Evolutionary conservation across 1,140 invertebrate species (phyloP).

Genomic region (Temnothorax nylanderi): DNA sequence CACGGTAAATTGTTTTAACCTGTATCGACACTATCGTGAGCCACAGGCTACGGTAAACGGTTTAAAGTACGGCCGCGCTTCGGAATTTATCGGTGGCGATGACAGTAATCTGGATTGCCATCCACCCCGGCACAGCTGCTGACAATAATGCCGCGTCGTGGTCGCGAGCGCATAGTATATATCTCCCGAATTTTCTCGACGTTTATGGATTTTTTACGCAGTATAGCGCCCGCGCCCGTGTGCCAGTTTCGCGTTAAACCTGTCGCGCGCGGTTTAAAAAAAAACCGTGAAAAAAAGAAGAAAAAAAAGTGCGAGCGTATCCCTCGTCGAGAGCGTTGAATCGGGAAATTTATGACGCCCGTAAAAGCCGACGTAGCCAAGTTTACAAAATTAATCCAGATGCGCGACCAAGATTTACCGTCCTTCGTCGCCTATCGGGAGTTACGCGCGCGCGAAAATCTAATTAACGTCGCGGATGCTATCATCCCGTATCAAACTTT

Average conservation of each 20-base stretch:
- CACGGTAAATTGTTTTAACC: constrained; percentile 56
- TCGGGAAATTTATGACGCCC: constrained; percentile 49
- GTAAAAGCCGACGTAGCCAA: constrained; percentile 57
- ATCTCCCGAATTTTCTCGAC: constrained; percentile 32
- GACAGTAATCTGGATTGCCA: constrained; percentile 63
- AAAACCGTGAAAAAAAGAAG: background rate
- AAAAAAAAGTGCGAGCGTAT: background rate
- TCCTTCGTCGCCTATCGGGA: constrained; percentile 24
- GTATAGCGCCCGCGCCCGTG: background rate
- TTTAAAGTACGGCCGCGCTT: constrained; percentile 50
- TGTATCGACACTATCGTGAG: constrained; percentile 52
- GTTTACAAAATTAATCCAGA: constrained; percentile 65
- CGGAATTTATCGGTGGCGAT: constrained; percentile 61
- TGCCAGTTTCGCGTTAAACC: constrained; percentile 44
- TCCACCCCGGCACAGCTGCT: constrained; percentile 44
- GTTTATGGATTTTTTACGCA: constrained; percentile 49
- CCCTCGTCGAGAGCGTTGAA: constrained; percentile 16
- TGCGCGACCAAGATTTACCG: constrained; percentile 12
- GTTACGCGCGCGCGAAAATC: constrained; percentile 31
- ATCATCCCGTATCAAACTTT: constrained; percentile 20
- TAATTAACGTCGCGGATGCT: constrained; percentile 41
- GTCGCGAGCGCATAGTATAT: constrained; percentile 51
- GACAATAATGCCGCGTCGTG: constrained; percentile 47
- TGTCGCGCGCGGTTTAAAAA: constrained; percentile 4
- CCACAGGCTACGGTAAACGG: constrained; percentile 42